These are phyloP conservation scores for Anthopleura sola DNA, from an alignment of 64 coral and sea anemone species.

Conservation along the genomic window DNA sequence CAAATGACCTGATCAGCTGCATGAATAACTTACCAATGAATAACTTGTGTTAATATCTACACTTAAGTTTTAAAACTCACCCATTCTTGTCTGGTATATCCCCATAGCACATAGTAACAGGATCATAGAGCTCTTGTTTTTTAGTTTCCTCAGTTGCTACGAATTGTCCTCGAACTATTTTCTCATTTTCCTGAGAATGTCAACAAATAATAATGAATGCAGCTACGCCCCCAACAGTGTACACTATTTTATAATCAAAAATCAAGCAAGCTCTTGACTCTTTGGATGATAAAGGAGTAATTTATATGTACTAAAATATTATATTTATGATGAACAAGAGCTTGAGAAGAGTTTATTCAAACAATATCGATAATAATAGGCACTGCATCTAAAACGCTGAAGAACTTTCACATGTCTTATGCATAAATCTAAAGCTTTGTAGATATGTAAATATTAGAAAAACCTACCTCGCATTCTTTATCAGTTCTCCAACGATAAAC, in stretches of 20 bases:
- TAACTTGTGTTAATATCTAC: no score
- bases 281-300: neutral
- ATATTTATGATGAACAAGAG: no score
- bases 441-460: neutral
- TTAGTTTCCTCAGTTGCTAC: constrained; percentile 15
- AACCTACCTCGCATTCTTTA: constrained; percentile 73
- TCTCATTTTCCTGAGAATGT: constrained; percentile 60
- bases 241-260: neutral
- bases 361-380: no score
- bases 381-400: no score
- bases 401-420: no score
- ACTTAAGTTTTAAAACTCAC: constrained; percentile 34
- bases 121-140: constrained; percentile 50
- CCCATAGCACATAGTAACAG: constrained; percentile 76
- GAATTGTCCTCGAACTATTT: constrained; percentile 55
- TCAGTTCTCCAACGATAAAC: constrained; percentile 74
- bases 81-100: constrained; percentile 82
- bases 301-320: neutral
- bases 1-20: no score
- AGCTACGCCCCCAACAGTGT: neutral
- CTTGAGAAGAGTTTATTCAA: no score
- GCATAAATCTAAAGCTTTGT: no score
- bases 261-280: neutral
- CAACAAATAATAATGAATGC: neutral
- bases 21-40: no score